Conservation (phyloP, 2,888 invertebrate species). For the Dryococelus australis region DNA sequence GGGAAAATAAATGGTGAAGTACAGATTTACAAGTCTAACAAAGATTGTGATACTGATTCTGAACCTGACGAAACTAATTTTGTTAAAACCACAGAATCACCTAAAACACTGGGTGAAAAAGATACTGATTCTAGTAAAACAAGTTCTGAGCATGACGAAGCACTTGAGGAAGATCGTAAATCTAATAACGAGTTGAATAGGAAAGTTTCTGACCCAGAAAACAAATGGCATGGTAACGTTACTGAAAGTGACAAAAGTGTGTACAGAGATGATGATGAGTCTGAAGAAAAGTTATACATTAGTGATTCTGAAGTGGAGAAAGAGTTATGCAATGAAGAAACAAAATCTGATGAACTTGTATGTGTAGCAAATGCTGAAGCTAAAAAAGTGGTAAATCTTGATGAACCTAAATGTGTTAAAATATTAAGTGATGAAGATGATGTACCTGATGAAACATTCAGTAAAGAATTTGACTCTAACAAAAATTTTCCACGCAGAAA, state of each 20-base stretch:
- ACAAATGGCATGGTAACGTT: not conserved
- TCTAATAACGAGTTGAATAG: not conserved
- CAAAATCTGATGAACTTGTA: slow-evolving; percentile 12
- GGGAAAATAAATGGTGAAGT: slow-evolving; percentile 42
- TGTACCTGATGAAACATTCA: slow-evolving; percentile 19
- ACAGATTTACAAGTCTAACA: slow-evolving; percentile 29
- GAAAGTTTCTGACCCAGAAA: not conserved
- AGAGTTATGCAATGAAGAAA: not conserved
- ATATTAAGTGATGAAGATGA: not conserved
- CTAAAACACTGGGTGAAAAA: not conserved
- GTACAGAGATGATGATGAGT: not conserved
- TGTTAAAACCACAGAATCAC: not conserved
- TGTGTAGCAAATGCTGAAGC: slow-evolving; percentile 21
- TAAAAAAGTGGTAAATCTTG: not conserved
- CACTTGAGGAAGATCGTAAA: not conserved
- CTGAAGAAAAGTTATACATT: not conserved
- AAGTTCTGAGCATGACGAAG: slow-evolving; percentile 18
- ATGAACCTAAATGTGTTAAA: not conserved
- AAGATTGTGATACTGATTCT: slow-evolving; percentile 5
- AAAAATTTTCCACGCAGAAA: not conserved
- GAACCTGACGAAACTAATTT: slow-evolving; percentile 19
- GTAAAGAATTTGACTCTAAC: not conserved
- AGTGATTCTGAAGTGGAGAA: slow-evolving; percentile 1
- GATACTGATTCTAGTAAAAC: not conserved
- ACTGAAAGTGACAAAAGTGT: not conserved